Percentiles rank a stretch among this genome's conserved stretches.
Conservation (phyloP, 1,140 invertebrate species). For the Drosophila pachea region DNA sequence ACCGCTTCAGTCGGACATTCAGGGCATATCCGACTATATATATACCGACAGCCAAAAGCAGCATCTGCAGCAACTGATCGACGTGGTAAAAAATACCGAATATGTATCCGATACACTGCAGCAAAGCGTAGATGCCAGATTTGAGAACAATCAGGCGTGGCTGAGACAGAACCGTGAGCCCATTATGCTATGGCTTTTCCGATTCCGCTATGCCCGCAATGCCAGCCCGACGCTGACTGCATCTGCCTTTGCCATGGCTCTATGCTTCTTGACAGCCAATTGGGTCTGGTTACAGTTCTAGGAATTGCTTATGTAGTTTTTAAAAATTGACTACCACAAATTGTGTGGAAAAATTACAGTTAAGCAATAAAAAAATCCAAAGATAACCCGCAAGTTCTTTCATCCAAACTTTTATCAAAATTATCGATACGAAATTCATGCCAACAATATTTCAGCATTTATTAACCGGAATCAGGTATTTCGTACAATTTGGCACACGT, state of each 20-base stretch:
- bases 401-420: slow-evolving; percentile 2
- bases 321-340: slow-evolving; percentile 2
- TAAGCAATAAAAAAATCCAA: slow-evolving; percentile 22
- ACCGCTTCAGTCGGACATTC: slow-evolving; percentile 57
- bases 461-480: not conserved
- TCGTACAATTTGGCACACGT: slow-evolving; percentile 1
- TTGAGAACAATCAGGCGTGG: slow-evolving; percentile 63
- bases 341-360: not conserved
- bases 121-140: slow-evolving; percentile 38
- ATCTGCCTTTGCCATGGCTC: slow-evolving; percentile 46
- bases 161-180: slow-evolving; percentile 54
- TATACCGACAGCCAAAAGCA: slow-evolving; percentile 54
- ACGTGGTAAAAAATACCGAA: slow-evolving; percentile 38
- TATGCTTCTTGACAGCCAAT: slow-evolving; percentile 49
- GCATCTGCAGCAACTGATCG: slow-evolving; percentile 51
- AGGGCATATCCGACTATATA: slow-evolving; percentile 57
- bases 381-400: not conserved
- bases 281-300: slow-evolving; percentile 47
- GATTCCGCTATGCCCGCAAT: slow-evolving; percentile 34
- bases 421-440: slow-evolving; percentile 1
- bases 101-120: slow-evolving; percentile 50
- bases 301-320: slow-evolving; percentile 20
- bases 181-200: slow-evolving; percentile 53
- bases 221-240: slow-evolving; percentile 47
- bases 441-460: not conserved